Percentiles rank a stretch among this genome's conserved stretches.
These are phyloP conservation scores for Atethmia centrago DNA, from an alignment of 2,888 invertebrate genomes.

Conservation along the genomic window DNA sequence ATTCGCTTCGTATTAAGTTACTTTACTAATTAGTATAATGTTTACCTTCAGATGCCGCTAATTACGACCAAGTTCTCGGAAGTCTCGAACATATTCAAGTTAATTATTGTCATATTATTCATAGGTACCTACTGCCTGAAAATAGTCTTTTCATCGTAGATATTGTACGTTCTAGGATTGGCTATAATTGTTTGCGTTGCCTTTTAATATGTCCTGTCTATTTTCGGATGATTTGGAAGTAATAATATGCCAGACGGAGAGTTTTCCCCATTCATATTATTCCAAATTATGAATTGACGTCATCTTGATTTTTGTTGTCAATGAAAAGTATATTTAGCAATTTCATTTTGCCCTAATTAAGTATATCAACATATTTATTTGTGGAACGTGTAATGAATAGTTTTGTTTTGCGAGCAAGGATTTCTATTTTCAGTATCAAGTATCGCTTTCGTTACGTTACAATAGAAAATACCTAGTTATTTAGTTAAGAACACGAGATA, in stretches of 20 bases:
- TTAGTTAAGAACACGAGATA: neutral
- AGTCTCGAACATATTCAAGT: slow-evolving; percentile 14
- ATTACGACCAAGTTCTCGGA: slow-evolving; percentile 8
- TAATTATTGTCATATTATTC: slow-evolving; percentile 8
- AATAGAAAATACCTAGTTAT: neutral
- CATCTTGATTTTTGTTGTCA: slow-evolving; percentile 16
- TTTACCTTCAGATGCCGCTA: slow-evolving; percentile 14
- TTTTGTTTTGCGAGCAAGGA: neutral
- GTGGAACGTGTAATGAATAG: neutral
- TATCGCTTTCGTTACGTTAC: neutral
- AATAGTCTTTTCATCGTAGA: neutral
- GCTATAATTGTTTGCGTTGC: neutral
- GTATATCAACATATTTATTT: slow-evolving; percentile 10
- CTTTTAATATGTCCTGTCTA: slow-evolving; percentile 1
- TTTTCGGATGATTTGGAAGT: slow-evolving; percentile 20
- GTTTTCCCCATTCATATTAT: slow-evolving; percentile 1
- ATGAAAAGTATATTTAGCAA: neutral
- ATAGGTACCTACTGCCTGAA: neutral
- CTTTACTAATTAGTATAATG: slow-evolving; percentile 23
- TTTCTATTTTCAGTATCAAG: neutral
- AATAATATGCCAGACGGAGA: neutral
- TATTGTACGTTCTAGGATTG: neutral
- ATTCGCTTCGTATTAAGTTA: slow-evolving; percentile 21
- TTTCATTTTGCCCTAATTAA: neutral
- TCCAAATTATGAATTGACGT: slow-evolving; percentile 25